Conservation (phyloP, 2,797 vertebrate species). For the Leptatherina wallacei region DNA sequence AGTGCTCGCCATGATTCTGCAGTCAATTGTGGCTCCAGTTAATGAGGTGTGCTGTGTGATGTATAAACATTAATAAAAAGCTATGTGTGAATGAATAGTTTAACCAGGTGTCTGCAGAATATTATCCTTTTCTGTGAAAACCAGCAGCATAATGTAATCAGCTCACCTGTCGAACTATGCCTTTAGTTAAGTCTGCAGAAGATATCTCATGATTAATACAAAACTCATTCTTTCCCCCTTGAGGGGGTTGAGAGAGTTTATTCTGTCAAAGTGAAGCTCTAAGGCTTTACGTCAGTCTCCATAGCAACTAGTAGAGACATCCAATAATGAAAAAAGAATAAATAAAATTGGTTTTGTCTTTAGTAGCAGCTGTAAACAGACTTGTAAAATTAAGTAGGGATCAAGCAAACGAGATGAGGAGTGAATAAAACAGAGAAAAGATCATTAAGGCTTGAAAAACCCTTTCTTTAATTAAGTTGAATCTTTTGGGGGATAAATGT, state of each 20-base stretch:
- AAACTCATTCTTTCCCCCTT: constrained; percentile 21
- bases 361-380: constrained; percentile 29
- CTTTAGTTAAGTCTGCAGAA: constrained; percentile 4
- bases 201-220: constrained; percentile 28
- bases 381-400: neutral
- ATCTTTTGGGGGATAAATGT: neutral
- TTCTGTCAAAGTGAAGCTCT: constrained; percentile 68
- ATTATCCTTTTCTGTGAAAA: constrained; percentile 3
- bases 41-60: constrained; percentile 58
- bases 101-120: constrained; percentile 45
- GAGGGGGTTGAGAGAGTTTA: constrained; percentile 42
- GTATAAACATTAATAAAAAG: constrained; percentile 49
- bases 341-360: constrained; percentile 50
- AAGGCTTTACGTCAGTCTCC: constrained; percentile 79
- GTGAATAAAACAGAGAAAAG: constrained; percentile 1
- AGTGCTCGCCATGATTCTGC: constrained; percentile 17
- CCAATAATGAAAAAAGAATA: constrained; percentile 58
- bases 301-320: constrained; percentile 82
- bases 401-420: constrained; percentile 16
- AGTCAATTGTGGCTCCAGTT: constrained; percentile 38
- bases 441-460: neutral
- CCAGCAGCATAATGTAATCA: neutral
- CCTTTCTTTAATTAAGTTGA: constrained; percentile 12
- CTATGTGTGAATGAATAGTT: constrained; percentile 54
- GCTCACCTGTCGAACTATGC: neutral